Base-by-base conservation (phyloP, 2,113 vertebrate genomes). In the Falco punctatus region DNA sequence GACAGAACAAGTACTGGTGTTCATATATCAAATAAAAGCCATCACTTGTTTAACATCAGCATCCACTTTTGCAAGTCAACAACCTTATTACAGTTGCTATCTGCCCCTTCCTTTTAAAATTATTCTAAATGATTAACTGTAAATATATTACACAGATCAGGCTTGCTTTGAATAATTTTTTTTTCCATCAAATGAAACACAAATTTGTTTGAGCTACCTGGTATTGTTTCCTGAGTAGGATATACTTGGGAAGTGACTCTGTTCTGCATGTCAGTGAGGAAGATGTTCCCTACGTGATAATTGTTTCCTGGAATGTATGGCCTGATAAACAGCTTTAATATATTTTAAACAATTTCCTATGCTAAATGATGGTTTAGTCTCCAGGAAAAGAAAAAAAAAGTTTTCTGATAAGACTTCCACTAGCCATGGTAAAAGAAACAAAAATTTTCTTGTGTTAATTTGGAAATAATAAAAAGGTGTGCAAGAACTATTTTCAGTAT, bases 1-100 rank as follows among this genome's bases (percentile, higher is more conserved):
- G 13, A n/a, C 13, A 86, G 19, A 77, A 89, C 10, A 65, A 88
- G 23, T 77, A 87, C 66, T 27, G 67, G 95, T 84, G 51, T 80
- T 90, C 67, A 78, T 27, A 54, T 2, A 72, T 74, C 48, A 97
- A 97, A 90, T 91, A 94, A 94, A 89, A 97, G 46, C 35, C 87
- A 96, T 78, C n/a, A 75, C 35, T 79, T 30, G 48, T 57, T 90
- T 73, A 59, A 51, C 3, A 44, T 20, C 19, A 93, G 11, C 24
- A 44, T 67, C 61, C 2, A 1, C 5, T 86, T 94, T 94, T 95
- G 92, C 66, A 80, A 91, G 77, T 55, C 72, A 96, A 71, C 82
- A 94, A 66, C 49, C 59, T 70, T 58, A 81, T 23, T 77, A 40
- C 64, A 69, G 52, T 75, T 95, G 83, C 30, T 77, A 28, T 35